phyloP scores from a whole-genome alignment of 2,113 vertebrate genomes.

The Gymnorhina tibicen region DNA sequence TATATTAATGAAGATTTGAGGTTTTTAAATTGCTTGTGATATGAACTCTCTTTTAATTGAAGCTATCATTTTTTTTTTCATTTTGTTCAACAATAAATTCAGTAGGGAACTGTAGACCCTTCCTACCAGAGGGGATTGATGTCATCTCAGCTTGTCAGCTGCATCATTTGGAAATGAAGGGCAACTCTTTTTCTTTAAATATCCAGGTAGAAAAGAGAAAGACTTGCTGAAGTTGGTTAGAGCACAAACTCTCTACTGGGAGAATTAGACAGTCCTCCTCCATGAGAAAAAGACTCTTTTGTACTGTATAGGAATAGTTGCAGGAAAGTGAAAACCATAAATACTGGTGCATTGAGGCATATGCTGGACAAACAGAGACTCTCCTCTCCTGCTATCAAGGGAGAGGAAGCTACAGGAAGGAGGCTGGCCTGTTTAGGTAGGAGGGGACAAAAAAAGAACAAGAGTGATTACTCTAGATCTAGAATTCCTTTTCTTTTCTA shows the following conservation, averaged over 20 bases:
- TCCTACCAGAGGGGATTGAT: background rate
- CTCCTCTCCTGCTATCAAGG: background rate
- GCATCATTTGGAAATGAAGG: background rate
- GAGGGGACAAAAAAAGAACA: background rate
- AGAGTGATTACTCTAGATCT: background rate
- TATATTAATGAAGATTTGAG: slow-evolving; percentile 14
- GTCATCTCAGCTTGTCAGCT: background rate
- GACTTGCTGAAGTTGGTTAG: background rate
- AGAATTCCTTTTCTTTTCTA: background rate
- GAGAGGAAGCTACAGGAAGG: background rate
- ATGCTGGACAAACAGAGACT: background rate
- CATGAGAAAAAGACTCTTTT: background rate
- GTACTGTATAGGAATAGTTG: background rate
- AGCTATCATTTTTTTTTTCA: background rate
- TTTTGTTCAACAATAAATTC: background rate
- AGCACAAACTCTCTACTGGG: background rate
- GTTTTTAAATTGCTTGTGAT: background rate
- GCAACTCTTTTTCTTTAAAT: background rate
- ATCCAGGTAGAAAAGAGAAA: background rate
- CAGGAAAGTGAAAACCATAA: background rate
- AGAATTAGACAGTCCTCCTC: background rate
- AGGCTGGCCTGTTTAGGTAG: background rate
- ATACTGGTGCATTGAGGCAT: background rate
- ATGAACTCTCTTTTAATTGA: slow-evolving; percentile 10
- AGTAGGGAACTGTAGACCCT: background rate